Percentiles rank a stretch among this genome's conserved stretches.
These are phyloP conservation scores for Ophiothrix spiculata DNA, from an alignment of 35 echinoderm and acorn worm genomes.

Conservation along the genomic window DNA sequence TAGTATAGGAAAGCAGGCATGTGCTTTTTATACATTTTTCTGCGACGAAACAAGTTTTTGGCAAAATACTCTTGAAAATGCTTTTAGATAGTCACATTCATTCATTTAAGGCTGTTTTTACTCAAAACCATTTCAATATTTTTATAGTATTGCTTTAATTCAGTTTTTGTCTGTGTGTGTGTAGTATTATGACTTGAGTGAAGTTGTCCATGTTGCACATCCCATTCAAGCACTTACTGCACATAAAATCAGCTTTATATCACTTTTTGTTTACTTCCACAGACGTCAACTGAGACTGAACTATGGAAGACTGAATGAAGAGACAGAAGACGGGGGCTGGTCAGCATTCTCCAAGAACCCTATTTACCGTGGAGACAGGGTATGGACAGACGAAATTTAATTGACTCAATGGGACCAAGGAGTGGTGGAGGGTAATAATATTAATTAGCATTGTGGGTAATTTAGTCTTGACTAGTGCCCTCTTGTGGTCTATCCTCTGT, in stretches of 20 bases:
- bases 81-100: not conserved
- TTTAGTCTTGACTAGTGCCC: no score
- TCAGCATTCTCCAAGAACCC: conserved; percentile 94
- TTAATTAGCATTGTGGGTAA: no score
- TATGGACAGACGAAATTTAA: conserved; percentile 18
- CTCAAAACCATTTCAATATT: not conserved
- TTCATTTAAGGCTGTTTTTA: not conserved
- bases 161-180: not conserved
- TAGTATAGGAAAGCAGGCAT: no score
- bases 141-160: not conserved
- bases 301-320: conserved; percentile 80
- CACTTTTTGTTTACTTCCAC: not conserved
- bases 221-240: not conserved
- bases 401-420: not conserved
- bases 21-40: not conserved
- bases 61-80: not conserved
- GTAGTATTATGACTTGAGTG: not conserved
- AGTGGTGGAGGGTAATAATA: no score
- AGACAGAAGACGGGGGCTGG: conserved; percentile 80
- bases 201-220: not conserved
- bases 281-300: conserved; percentile 66
- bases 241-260: not conserved
- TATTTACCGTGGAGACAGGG: conserved; percentile 84
- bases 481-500: no score
- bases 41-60: not conserved